Evolutionary conservation across 2,888 invertebrate species (phyloP).

Genomic region (Xanthia togata): DNA sequence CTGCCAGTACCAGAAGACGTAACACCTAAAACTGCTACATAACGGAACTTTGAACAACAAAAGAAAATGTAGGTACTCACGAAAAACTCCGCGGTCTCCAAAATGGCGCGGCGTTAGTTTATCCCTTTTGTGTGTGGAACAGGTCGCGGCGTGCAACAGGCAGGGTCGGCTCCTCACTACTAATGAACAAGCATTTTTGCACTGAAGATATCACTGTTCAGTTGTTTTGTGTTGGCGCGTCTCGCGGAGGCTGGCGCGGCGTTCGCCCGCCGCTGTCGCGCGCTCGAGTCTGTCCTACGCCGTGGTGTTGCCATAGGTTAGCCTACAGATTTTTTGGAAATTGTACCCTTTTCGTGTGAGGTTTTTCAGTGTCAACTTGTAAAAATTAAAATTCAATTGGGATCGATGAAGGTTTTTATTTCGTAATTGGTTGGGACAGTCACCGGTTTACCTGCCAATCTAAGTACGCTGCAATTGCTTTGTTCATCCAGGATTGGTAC

Average conservation of each 20-base stretch:
- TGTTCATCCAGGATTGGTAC: not conserved
- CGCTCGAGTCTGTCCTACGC: slow-evolving; percentile 81
- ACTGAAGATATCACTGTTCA: slow-evolving; percentile 78
- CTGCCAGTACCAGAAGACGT: slow-evolving; percentile 15
- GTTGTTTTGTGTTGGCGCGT: slow-evolving; percentile 71
- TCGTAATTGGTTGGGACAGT: not conserved
- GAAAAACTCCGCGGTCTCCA: slow-evolving; percentile 73
- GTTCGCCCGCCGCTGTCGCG: slow-evolving; percentile 86
- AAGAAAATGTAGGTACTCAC: slow-evolving; percentile 79
- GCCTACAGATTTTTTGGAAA: not conserved
- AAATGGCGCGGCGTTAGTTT: slow-evolving; percentile 73
- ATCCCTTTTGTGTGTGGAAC: slow-evolving; percentile 52
- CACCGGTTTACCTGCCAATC: not conserved
- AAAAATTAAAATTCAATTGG: not conserved
- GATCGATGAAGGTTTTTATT: not conserved
- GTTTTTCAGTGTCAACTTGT: not conserved
- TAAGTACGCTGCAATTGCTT: not conserved
- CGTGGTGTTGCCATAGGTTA: slow-evolving; percentile 68
- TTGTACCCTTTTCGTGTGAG: not conserved
- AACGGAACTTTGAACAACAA: slow-evolving; percentile 70
- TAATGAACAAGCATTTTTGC: slow-evolving; percentile 80
- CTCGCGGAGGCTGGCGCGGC: slow-evolving; percentile 78
- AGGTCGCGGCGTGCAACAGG: slow-evolving; percentile 77
- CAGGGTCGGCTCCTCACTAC: slow-evolving; percentile 72
- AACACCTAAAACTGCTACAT: slow-evolving; percentile 38